Conservation (phyloP, 2,888 invertebrate genomes). For the Andrena trimmerana region DNA sequence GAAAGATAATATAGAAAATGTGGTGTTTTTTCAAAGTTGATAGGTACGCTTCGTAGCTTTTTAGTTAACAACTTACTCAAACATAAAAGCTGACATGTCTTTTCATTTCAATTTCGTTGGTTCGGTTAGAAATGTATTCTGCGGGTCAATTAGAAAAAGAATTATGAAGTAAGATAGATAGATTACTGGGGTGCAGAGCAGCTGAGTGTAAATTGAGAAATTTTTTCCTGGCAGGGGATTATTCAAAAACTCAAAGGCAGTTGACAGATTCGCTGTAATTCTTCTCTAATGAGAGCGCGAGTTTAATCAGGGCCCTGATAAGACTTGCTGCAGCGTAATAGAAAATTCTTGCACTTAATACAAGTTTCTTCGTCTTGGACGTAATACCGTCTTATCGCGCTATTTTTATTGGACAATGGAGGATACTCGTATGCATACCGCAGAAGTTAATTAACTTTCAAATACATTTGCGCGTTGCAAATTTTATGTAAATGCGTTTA, state of each 20-base stretch:
- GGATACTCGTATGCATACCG: no score
- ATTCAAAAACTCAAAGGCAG: slow-evolving; percentile 31
- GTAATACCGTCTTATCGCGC: background rate
- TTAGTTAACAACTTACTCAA: no score
- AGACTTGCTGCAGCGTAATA: slow-evolving; percentile 26
- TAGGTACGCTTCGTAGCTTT: no score
- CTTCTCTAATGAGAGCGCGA: slow-evolving; percentile 33
- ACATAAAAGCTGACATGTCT: no score
- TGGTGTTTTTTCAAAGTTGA: no score
- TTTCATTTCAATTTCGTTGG: no score
- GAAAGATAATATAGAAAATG: no score
- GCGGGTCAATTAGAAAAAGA: no score
- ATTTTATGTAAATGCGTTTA: no score
- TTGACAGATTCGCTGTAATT: slow-evolving; percentile 45
- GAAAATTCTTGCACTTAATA: slow-evolving; percentile 26
- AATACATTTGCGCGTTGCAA: no score
- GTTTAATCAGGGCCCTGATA: slow-evolving; percentile 35
- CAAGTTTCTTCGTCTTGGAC: background rate
- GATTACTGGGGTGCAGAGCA: background rate
- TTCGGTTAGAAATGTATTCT: no score
- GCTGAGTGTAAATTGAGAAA: slow-evolving; percentile 29
- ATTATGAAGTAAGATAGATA: background rate
- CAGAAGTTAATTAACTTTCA: no score
- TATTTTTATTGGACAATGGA: background rate
- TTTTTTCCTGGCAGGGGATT: slow-evolving; percentile 15